Conservation (phyloP, 1,140 invertebrate species). For the Meloidogyne floridensis region DNA sequence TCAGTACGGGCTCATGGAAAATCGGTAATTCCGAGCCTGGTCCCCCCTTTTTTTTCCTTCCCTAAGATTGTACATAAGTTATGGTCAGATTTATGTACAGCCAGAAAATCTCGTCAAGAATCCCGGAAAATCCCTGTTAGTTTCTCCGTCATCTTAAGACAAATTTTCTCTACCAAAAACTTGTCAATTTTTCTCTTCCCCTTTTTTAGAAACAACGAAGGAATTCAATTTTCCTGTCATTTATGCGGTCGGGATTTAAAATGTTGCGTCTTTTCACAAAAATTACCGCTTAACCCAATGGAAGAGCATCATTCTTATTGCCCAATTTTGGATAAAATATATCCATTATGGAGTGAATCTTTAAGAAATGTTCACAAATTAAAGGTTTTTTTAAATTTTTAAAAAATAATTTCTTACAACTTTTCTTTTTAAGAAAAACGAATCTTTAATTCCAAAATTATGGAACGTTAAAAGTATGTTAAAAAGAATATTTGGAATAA, state of each 20-base stretch:
- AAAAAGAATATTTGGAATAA: constrained; percentile 27
- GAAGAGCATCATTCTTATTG: constrained; percentile 36
- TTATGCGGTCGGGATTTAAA: constrained; percentile 28
- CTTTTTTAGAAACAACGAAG: background rate
- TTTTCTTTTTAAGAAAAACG: constrained; percentile 18
- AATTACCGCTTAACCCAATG: constrained; percentile 24
- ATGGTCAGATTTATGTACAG: too few species aligned
- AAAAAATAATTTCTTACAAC: background rate
- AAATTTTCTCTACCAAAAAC: background rate
- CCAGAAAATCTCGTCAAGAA: too few species aligned
- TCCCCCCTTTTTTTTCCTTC: too few species aligned
- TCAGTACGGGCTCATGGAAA: too few species aligned
- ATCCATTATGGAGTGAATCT: constrained; percentile 29
- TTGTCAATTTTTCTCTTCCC: background rate
- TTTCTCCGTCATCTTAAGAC: too few species aligned
- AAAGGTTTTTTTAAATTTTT: constrained; percentile 1
- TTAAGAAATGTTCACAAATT: constrained; percentile 24
- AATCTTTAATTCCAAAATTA: constrained; percentile 25
- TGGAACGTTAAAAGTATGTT: constrained; percentile 31
- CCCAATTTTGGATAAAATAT: background rate
- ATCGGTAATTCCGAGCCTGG: too few species aligned
- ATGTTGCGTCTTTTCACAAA: constrained; percentile 21
- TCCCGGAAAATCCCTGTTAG: too few species aligned
- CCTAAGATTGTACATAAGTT: too few species aligned
- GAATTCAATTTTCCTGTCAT: constrained; percentile 19